phyloP scores from a whole-genome alignment of 2,113 vertebrate genomes.

The Pipra filicauda region DNA sequence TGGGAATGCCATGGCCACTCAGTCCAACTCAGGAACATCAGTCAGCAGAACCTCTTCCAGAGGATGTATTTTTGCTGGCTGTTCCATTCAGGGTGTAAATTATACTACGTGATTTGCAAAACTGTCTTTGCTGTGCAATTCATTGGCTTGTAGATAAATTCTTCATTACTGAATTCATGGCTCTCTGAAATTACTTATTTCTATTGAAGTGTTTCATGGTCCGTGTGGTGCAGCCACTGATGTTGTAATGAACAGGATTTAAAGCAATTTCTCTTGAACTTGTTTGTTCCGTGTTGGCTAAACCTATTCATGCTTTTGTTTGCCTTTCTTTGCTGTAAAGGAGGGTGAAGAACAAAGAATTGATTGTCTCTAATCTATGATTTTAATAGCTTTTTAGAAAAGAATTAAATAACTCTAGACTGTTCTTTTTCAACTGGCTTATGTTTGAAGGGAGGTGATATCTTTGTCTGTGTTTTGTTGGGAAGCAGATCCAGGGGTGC shows the following conservation, averaged over 20 bases:
- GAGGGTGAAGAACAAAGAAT: not conserved
- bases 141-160: conserved; percentile 37
- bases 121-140: not conserved
- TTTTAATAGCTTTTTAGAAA: not conserved
- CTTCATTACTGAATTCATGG: not conserved
- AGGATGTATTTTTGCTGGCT: not conserved
- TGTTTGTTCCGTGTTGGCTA: conserved; percentile 19
- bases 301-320: not conserved
- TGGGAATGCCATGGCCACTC: not conserved
- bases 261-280: conserved; percentile 10
- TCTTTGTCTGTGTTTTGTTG: not conserved
- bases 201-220: conserved; percentile 3
- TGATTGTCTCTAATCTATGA: not conserved
- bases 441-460: not conserved
- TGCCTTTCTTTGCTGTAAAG: not conserved
- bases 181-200: conserved; percentile 17
- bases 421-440: not conserved
- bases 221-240: not conserved
- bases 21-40: not conserved
- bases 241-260: conserved; percentile 10
- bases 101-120: not conserved
- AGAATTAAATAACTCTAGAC: not conserved
- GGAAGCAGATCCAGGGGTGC: not conserved
- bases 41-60: not conserved
- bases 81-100: not conserved